Evolutionary conservation across 2,797 vertebrate genomes (phyloP).

Genomic region (Hyperoplus immaculatus): DNA sequence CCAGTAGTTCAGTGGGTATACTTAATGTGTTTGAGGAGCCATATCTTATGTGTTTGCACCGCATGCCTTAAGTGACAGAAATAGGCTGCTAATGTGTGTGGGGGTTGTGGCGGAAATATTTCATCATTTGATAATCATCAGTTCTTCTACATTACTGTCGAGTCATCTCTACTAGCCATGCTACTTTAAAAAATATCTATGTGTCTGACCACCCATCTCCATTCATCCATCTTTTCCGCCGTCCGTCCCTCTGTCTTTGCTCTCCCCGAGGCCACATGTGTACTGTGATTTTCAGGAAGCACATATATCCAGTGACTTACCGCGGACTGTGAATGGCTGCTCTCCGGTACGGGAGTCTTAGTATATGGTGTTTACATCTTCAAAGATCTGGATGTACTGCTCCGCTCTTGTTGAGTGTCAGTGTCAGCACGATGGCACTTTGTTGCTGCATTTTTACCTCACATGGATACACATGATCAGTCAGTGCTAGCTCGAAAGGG

Average conservation of each 20-base stretch:
- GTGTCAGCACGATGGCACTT: constrained; percentile 11
- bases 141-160: constrained; percentile 36
- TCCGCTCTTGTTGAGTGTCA: neutral
- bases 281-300: constrained; percentile 45
- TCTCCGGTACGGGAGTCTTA: constrained; percentile 4
- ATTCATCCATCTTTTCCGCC: constrained; percentile 19
- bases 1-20: constrained; percentile 33
- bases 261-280: constrained; percentile 32
- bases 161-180: constrained; percentile 28
- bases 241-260: constrained; percentile 11
- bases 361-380: constrained; percentile 33
- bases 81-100: constrained; percentile 57
- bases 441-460: constrained; percentile 22
- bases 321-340: constrained; percentile 9
- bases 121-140: constrained; percentile 65
- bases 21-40: constrained; percentile 52
- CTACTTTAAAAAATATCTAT: constrained; percentile 38
- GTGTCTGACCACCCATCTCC: constrained; percentile 16
- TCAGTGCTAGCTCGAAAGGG: neutral
- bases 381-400: constrained; percentile 28
- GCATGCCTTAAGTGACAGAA: constrained; percentile 61
- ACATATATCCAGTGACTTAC: constrained; percentile 40
- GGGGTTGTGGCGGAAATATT: constrained; percentile 56
- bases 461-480: neutral
- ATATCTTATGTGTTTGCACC: constrained; percentile 54